A percentile compares a stretch with the other conserved stretches of the same genome.
Conservation (phyloP, 2,113 vertebrate species). For the Aphyosemion australe region DNA sequence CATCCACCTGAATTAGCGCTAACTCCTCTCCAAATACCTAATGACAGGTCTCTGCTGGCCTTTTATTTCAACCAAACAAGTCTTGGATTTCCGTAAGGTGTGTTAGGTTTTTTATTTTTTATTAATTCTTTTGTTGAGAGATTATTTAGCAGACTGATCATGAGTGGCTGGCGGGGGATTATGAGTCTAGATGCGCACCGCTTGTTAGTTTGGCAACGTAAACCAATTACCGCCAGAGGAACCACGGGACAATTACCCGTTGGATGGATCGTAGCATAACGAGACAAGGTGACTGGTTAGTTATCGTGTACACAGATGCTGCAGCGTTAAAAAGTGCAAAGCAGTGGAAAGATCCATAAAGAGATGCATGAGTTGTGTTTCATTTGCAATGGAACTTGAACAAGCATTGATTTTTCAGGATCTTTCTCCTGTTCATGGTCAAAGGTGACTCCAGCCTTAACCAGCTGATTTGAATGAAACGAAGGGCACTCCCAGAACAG, state of each 20-base stretch:
- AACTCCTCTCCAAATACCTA: conserved; percentile 41
- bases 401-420: not conserved
- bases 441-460: not conserved
- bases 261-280: conserved; percentile 39
- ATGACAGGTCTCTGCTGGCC: conserved; percentile 31
- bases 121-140: conserved; percentile 20
- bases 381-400: not conserved
- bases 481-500: not conserved
- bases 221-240: conserved; percentile 57
- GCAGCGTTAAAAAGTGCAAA: not conserved
- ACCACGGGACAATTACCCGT: conserved; percentile 52
- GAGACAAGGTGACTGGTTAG: conserved; percentile 37
- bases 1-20: conserved; percentile 18
- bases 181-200: conserved; percentile 28
- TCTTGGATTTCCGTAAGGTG: conserved; percentile 20
- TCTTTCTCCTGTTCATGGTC: not conserved
- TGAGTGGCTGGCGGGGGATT: conserved; percentile 47
- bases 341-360: not conserved
- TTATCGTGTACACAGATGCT: conserved; percentile 3
- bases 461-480: not conserved
- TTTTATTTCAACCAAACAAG: not conserved
- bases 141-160: conserved; percentile 41
- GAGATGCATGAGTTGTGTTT: not conserved
- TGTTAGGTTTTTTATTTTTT: not conserved
- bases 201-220: conserved; percentile 56